Base-by-base conservation (phyloP, 2,888 invertebrate species). In the Sisyra nigra region DNA sequence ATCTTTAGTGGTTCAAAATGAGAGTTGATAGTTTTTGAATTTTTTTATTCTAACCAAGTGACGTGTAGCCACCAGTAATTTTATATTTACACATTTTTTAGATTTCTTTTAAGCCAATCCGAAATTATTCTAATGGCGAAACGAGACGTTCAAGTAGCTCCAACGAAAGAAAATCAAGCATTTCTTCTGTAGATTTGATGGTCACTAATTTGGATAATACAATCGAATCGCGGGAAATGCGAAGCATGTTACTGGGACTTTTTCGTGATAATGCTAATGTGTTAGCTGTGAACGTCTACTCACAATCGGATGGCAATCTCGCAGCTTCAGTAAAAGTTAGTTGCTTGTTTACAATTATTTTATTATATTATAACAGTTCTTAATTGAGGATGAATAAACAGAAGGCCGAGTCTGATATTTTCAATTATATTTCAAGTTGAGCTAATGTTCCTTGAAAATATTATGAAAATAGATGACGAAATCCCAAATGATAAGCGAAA, bases 201-300 rank as follows among this genome's bases (percentile, higher is more conserved):
- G 74, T 82, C 29, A 74, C 78, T 10, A 82, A 81, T 60, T 62
- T 83, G 48, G 83, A 83, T 61, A 74, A 76, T 51, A 74, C 70
- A 48, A 74, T 80, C 50, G 74, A 76, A 54, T 63, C 71, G 1
- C 69, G 72, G 47, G 77, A 80, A 51, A 71, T 81, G 65, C 72
- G 72, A 53, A 71, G 69, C 48, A 68, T 76, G 47, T 63, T 83
- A 11, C 63, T 68, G 38, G 66, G 69, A 19, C 68, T 76, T 47
- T 75, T 82, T 52, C 69, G 72, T 54, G 74, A 79, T 52, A 73
- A 74, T 54, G 72, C 74, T 4, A 69, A 69, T 68, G 77, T 76
- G 59, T 59, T 37, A 31, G 18, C 37, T 11, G 29, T 80, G 24
- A 69, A 71, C n/a, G 67, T 80, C 39, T 69, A 68, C 49, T 61